A percentile compares a stretch with the other conserved stretches of the same genome.
Evolutionary conservation across 2,797 vertebrate species (phyloP).

Genomic region (Paramormyrops hopkinsi): DNA sequence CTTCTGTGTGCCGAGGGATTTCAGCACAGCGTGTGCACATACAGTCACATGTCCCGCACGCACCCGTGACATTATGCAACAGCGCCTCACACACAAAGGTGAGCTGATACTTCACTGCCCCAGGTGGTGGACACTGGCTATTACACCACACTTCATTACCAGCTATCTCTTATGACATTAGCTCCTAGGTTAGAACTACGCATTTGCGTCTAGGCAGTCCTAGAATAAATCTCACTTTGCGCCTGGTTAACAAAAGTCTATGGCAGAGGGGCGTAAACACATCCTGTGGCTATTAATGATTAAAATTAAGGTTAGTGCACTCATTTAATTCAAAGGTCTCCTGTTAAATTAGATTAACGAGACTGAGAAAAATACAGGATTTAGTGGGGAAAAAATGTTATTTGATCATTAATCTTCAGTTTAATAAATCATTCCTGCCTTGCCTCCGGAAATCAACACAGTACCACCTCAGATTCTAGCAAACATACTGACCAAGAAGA

Average conservation of each 20-base stretch:
- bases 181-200: background rate
- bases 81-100: background rate
- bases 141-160: background rate
- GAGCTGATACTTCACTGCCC: background rate
- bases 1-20: background rate
- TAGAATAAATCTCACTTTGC: background rate
- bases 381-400: background rate
- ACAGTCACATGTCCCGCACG: background rate
- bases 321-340: background rate
- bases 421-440: background rate
- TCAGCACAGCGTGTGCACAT: background rate
- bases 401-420: background rate
- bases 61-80: background rate
- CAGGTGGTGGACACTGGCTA: background rate
- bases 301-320: background rate
- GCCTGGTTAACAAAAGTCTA: background rate
- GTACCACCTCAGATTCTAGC: background rate
- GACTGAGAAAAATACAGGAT: background rate
- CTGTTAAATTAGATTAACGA: background rate
- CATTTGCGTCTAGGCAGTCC: background rate
- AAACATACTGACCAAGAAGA: background rate
- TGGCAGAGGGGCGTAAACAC: background rate
- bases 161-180: background rate
- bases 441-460: background rate
- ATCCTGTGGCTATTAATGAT: background rate